Evolutionary conservation across 2,113 vertebrate genomes (phyloP).

Genomic region (Fukomys damarensis): DNA sequence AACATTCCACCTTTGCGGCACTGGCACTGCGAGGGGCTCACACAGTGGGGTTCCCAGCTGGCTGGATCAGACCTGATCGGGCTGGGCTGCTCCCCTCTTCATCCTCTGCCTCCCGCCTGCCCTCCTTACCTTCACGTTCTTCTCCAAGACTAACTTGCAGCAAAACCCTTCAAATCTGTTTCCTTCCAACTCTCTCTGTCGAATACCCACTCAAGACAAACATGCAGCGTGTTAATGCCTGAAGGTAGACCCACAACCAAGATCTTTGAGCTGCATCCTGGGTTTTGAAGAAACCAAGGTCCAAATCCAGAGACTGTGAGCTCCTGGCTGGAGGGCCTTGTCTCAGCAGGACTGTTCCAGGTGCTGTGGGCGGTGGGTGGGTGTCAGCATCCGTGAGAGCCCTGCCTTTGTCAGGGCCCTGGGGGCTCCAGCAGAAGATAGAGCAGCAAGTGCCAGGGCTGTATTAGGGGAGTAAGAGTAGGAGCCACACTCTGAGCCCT

Average conservation of each 20-base stretch:
- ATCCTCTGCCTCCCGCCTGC: not conserved
- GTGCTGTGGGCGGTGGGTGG: fast-evolving
- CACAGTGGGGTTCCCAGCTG: not conserved
- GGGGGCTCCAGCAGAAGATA: not conserved
- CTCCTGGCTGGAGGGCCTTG: not conserved
- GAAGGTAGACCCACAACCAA: not conserved
- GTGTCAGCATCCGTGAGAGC: too few species aligned
- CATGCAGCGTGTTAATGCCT: fast-evolving
- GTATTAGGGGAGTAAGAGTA: not conserved
- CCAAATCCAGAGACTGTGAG: not conserved
- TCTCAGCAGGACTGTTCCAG: too few species aligned
- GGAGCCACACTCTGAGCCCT: not conserved
- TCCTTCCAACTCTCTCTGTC: not conserved
- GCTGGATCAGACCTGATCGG: not conserved
- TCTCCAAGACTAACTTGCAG: not conserved
- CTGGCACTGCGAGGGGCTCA: not conserved
- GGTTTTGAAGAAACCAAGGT: not conserved
- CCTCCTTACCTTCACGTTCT: too few species aligned
- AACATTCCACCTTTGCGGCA: not conserved
- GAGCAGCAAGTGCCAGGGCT: fast-evolving
- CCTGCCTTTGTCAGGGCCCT: not conserved
- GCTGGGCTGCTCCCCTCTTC: not conserved
- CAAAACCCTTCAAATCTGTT: not conserved
- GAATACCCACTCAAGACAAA: not conserved
- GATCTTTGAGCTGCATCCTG: not conserved